phyloP scores from a whole-genome alignment of 2,113 vertebrate species.

The Pitta sordida region DNA sequence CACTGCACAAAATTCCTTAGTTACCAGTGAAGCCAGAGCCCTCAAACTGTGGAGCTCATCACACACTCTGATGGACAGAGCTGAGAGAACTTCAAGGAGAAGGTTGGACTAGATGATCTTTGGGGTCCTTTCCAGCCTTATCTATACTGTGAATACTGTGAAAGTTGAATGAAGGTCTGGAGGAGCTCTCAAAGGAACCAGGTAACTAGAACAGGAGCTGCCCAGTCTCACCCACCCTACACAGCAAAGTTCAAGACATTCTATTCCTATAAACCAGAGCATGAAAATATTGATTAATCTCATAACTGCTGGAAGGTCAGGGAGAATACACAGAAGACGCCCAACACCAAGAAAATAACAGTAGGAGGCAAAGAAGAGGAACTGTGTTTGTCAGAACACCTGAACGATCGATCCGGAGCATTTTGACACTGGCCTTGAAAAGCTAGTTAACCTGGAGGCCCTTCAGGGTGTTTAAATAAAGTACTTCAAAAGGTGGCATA shows the following conservation, averaged over 20 bases:
- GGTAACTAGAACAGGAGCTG: neutral
- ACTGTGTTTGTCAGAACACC: neutral
- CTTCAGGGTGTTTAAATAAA: neutral
- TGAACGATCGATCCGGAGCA: neutral
- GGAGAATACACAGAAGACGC: neutral
- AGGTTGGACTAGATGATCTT: too few relatives aligned
- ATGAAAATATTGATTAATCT: neutral
- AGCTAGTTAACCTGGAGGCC: neutral
- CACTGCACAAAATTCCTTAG: neutral
- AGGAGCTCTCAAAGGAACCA: neutral
- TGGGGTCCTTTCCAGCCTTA: too few relatives aligned
- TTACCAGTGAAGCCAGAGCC: neutral
- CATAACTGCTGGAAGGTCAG: neutral
- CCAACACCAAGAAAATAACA: neutral
- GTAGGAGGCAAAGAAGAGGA: neutral
- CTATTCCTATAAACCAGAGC: neutral
- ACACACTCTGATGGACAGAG: neutral
- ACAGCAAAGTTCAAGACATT: neutral
- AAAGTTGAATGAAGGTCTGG: neutral
- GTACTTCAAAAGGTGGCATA: neutral
- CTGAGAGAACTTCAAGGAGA: neutral
- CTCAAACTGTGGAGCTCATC: fast-evolving
- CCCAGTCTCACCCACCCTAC: neutral
- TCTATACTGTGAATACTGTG: too few relatives aligned
- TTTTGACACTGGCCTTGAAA: neutral